Base-by-base conservation (phyloP, 2,797 vertebrate species). In the Syndactyla subalaris region DNA sequence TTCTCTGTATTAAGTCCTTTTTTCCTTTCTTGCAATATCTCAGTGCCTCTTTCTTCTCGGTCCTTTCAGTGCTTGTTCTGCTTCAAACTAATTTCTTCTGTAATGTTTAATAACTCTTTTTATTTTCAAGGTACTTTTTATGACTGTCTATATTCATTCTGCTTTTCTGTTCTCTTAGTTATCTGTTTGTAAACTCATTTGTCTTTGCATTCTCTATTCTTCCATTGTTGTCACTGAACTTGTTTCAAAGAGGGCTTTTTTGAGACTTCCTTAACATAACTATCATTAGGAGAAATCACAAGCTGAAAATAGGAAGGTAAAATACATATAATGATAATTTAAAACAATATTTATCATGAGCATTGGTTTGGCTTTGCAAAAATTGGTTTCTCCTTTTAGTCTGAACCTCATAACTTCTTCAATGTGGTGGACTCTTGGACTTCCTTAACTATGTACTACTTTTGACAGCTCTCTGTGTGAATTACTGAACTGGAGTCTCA, bases 41-140 rank as follows among this genome's bases (percentile, higher is more conserved):
- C 92, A 93, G 86, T 96, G 88, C 74, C 76, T 93, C 92, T 81
- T 71, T 83, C 26, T 96, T 96, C 96, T 97, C 85, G 91, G 93
- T 91, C 90, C 87, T 97, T 93, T 89, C 93, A 95, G 82, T 95
- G 94, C 91, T 94, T 97, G 88, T 78, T 96, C 65, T 97, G 39
- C 57, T 82, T 93, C 79, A 94, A 92, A 98, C 98, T 98, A 98
- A 98, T 98, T 92, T 96, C 41, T 97, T 97, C 85, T 94, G 62
- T 95, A 95, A 86, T 95, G 58, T 97, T 97, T 96, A 95, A 97
- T 95, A 96, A 95, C 93, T 97, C 76, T 83, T 71, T 67, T 85
- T 92, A 48, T 93, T 84, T 63, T 93, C 88, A 83, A 94, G 73
- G 61, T 91, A 83, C 61, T 92, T 92, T 71, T 94, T 67, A 91